Conservation (phyloP, 2,113 vertebrate genomes). For the Elephas maximus region DNA sequence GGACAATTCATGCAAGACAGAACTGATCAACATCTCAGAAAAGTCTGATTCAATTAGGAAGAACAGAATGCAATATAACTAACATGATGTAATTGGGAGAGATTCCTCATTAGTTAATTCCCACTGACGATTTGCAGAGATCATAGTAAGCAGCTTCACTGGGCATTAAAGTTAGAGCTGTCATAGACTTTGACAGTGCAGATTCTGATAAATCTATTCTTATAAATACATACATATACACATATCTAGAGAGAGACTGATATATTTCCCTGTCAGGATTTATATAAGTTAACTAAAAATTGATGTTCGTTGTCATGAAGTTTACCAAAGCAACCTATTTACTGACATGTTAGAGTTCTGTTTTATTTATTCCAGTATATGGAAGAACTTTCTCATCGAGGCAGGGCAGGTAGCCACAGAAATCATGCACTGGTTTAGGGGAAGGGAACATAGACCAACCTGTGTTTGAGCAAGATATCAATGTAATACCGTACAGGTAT, state of each 20-base stretch:
- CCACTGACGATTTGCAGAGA: background rate
- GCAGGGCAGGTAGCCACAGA: background rate
- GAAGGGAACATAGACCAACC: background rate
- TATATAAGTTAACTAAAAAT: conserved; percentile 54
- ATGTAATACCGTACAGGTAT: background rate
- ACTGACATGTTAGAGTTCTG: background rate
- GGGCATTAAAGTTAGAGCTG: background rate
- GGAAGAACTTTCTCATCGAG: conserved; percentile 23
- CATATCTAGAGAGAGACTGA: background rate
- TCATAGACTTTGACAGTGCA: background rate
- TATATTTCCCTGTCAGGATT: background rate
- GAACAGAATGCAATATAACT: background rate
- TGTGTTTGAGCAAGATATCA: background rate
- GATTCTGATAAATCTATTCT: conserved; percentile 42
- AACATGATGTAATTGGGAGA: background rate
- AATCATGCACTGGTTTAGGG: background rate
- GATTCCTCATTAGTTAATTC: conserved; percentile 8
- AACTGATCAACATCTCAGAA: background rate
- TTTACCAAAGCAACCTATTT: background rate
- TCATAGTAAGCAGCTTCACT: background rate
- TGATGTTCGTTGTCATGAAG: conserved; percentile 10
- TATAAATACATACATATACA: background rate
- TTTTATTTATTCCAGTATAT: conserved; percentile 38
- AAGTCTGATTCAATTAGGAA: conserved; percentile 1
- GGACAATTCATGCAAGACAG: background rate